A percentile compares a stretch with the other conserved stretches of the same genome.
phyloP scores from a whole-genome alignment of 2,113 vertebrate species.

The Bagarius yarrelli region DNA sequence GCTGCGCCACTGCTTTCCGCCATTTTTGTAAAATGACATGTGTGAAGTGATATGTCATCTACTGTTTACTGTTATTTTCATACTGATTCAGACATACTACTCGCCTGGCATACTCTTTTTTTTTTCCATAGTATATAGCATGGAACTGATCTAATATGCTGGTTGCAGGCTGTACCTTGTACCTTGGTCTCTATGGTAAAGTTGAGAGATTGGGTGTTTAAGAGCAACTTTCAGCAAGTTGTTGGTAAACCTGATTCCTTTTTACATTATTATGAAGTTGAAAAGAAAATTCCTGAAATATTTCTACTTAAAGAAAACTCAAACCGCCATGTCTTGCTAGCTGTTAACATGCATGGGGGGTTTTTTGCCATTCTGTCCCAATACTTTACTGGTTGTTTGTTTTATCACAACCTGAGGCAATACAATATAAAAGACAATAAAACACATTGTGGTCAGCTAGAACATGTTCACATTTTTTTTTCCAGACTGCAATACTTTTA shows the following conservation, averaged over 20 bases:
- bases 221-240: not conserved
- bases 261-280: not conserved
- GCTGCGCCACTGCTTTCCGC: too few species aligned
- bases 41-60: too few species aligned
- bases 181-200: too few species aligned
- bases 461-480: not conserved
- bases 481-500: not conserved
- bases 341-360: not conserved
- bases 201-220: too few species aligned
- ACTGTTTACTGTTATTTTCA: too few species aligned
- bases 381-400: slow-evolving; percentile 11
- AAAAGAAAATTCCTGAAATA: not conserved
- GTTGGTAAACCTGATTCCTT: too few species aligned
- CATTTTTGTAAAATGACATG: too few species aligned
- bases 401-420: not conserved
- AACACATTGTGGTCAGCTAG: not conserved
- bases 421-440: slow-evolving; percentile 10
- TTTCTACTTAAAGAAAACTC: not conserved
- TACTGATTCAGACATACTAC: too few species aligned
- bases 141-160: too few species aligned
- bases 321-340: not conserved
- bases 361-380: slow-evolving; percentile 13
- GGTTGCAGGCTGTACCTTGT: too few species aligned
- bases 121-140: too few species aligned
- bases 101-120: too few species aligned